Conservation (phyloP, 2,113 vertebrate genomes). For the Rhinoderma darwinii region DNA sequence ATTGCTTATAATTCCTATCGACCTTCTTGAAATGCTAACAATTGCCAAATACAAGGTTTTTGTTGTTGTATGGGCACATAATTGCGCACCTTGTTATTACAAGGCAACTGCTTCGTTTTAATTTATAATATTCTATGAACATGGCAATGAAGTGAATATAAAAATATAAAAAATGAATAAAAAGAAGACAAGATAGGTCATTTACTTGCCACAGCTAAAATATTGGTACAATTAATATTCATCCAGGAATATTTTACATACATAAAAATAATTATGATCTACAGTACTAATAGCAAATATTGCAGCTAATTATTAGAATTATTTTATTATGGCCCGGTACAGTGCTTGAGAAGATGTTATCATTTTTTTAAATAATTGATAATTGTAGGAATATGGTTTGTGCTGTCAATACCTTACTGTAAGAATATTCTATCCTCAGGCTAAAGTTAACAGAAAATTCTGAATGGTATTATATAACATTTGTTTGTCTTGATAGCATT, state of each 20-base stretch:
- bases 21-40: background rate
- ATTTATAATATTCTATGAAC: background rate
- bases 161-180: too few species aligned
- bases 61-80: background rate
- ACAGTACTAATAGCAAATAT: background rate
- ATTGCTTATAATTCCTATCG: background rate
- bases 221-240: background rate
- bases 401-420: background rate
- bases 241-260: too few species aligned
- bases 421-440: conserved; percentile 11
- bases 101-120: background rate
- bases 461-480: background rate
- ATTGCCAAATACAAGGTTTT: background rate
- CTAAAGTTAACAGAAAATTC: background rate
- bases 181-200: background rate
- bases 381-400: background rate
- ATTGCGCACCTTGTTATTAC: background rate
- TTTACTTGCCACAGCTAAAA: background rate
- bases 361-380: conserved; percentile 19
- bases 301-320: background rate
- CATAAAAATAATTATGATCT: background rate
- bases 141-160: too few species aligned
- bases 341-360: background rate
- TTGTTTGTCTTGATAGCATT: background rate
- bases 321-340: background rate